phyloP scores from a whole-genome alignment of 1,140 invertebrate genomes.

The Apis dorsata region DNA sequence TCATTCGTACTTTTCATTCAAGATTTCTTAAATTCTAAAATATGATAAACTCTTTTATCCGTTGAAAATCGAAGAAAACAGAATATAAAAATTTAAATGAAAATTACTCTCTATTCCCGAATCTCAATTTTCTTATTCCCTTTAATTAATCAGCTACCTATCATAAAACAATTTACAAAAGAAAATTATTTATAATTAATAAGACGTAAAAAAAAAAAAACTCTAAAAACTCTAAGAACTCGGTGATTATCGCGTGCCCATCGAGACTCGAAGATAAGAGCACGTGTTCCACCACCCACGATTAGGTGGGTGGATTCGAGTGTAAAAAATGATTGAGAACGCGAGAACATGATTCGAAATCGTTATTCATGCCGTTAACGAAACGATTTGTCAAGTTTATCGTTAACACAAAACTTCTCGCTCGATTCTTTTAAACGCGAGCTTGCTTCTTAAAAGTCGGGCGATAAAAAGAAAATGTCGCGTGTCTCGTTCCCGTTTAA shows the following conservation, averaged over 20 bases:
- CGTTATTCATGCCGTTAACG: slow-evolving; percentile 26
- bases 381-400: slow-evolving; percentile 46
- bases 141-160: too few relatives aligned
- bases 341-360: background rate
- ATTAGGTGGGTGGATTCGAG: background rate
- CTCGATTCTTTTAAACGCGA: background rate
- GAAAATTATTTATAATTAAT: too few relatives aligned
- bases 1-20: too few relatives aligned
- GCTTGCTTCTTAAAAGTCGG: background rate
- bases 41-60: too few relatives aligned
- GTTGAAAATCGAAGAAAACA: too few relatives aligned
- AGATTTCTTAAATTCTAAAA: too few relatives aligned
- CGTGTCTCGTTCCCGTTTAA: background rate
- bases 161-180: too few relatives aligned
- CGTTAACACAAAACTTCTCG: background rate
- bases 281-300: too few relatives aligned
- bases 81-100: too few relatives aligned
- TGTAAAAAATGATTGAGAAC: background rate
- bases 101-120: too few relatives aligned
- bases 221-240: background rate
- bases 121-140: too few relatives aligned
- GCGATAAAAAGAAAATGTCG: slow-evolving; percentile 38
- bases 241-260: background rate
- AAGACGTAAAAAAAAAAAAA: too few relatives aligned
- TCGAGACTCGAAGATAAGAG: slow-evolving; percentile 16